Evolutionary conservation across 2,113 vertebrate species (phyloP).

Genomic region (Taxidea taxus): DNA sequence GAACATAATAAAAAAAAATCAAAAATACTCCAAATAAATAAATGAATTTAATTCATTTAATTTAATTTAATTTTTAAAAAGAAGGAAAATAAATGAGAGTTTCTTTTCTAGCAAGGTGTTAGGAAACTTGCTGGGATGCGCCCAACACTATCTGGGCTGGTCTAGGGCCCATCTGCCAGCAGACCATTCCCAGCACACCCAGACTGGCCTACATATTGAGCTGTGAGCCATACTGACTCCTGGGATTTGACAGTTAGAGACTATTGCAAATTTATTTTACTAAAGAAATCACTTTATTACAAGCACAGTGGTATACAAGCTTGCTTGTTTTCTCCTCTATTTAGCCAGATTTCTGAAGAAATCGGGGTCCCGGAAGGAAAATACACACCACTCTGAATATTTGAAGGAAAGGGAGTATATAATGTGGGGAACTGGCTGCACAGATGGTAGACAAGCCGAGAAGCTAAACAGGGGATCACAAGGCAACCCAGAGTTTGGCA

Average conservation of each 20-base stretch:
- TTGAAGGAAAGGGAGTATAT: background rate
- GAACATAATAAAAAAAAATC: no score
- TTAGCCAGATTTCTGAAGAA: background rate
- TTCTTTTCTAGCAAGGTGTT: background rate
- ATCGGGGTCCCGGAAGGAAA: background rate
- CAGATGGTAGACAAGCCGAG: background rate
- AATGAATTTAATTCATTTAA: no score
- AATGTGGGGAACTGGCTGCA: background rate
- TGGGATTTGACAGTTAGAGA: background rate
- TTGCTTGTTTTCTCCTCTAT: background rate
- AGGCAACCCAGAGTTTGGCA: background rate
- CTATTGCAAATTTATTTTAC: background rate
- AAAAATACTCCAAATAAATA: no score
- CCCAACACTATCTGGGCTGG: no score
- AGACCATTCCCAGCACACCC: background rate
- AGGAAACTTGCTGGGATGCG: background rate
- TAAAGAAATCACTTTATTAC: background rate
- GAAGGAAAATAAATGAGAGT: background rate
- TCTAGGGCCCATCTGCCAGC: background rate
- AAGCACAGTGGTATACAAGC: background rate
- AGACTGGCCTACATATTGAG: background rate
- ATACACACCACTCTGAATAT: background rate
- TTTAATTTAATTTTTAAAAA: no score
- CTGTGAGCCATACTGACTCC: background rate
- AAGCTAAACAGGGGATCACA: background rate